Base-by-base conservation (phyloP, 2,113 vertebrate genomes). In the Anser cygnoides region DNA sequence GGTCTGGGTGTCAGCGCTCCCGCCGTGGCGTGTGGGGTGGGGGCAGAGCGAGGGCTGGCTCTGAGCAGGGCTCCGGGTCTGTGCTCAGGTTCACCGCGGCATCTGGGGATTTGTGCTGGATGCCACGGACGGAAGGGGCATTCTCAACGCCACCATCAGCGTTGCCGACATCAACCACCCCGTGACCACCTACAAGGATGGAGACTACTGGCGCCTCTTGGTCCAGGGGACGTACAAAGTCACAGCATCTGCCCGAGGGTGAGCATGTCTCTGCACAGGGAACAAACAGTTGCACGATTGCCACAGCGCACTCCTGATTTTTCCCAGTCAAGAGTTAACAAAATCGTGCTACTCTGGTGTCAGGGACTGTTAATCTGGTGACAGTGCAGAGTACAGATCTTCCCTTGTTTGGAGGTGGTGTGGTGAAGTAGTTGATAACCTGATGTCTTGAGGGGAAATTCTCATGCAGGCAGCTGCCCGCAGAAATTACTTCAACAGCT, bases 121-220 rank as follows among this genome's bases (percentile, higher is more conserved):
- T 97, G 98, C 97, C 46, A 96, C 93, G 6, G 98, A 99, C 49
- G 97, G 98, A 46, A 98, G 97, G 50, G 99, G 99, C 73, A 99
- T 99, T 94, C 97, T 98, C 75, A 99, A 99, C 5, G 99, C 99
- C 67, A 99, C 99, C 83, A 99, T 99, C 94, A 98, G 97, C 11
- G 98, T 99, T 41, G 98, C 98, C 1, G 89, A 97, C 58, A 98
- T 99, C 57, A 84, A 99, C 92, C 99, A 99, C 89, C 97, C 97
- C 0, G 91, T 99, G 95, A 98, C 98, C 79, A 98, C 99, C n/a
- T 98, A 98, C 92, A 98, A 89, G 76, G 98, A 95, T 50, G 99
- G 99, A 89, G 99, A 99, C 95, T 99, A 99, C 96, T 99, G 99
- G 99, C 99, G 99, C 89, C 98, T 99, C 28, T 96, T 99, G 96